Conservation (phyloP, 2,113 vertebrate species). For the Thymallus thymallus region DNA sequence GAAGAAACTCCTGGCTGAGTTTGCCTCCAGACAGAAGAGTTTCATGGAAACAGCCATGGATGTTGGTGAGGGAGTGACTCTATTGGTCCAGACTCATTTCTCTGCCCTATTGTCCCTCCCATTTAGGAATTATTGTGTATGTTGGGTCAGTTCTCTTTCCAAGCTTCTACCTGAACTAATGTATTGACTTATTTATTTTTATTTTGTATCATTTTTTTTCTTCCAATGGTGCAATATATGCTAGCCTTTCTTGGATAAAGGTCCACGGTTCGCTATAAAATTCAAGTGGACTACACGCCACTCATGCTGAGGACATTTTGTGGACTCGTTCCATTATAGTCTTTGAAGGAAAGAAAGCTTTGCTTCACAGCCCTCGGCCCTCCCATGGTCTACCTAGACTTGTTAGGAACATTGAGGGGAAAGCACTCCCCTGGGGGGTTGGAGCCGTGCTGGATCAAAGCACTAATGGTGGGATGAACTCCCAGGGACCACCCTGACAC, state of each 20-base stretch:
- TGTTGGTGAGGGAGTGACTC: conserved; percentile 83
- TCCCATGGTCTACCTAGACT: conserved; percentile 58
- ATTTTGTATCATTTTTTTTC: too few relatives aligned
- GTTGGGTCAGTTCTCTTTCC: neutral
- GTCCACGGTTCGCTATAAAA: conserved; percentile 5
- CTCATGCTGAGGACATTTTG: conserved; percentile 32
- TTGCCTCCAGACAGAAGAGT: conserved; percentile 98
- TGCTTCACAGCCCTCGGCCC: conserved; percentile 35
- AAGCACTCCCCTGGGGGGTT: conserved; percentile 66
- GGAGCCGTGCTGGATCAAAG: conserved; percentile 68
- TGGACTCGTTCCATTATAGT: conserved; percentile 15
- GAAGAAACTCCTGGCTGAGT: conserved; percentile 95
- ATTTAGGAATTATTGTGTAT: too few relatives aligned
- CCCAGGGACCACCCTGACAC: conserved; percentile 64
- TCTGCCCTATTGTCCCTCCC: neutral
- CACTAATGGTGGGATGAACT: conserved; percentile 71
- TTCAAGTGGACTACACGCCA: neutral
- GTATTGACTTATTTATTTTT: neutral
- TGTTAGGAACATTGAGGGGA: conserved; percentile 75
- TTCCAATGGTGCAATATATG: neutral
- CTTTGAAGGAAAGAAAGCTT: conserved; percentile 47
- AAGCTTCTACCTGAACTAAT: neutral
- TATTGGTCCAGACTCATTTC: neutral
- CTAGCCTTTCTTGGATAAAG: neutral
- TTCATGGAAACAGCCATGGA: conserved; percentile 99